Evolutionary conservation across 2,797 vertebrate species (phyloP), one percentile per base, ranked within the genome.

Genomic region (Distichodus sexfasciatus): DNA sequence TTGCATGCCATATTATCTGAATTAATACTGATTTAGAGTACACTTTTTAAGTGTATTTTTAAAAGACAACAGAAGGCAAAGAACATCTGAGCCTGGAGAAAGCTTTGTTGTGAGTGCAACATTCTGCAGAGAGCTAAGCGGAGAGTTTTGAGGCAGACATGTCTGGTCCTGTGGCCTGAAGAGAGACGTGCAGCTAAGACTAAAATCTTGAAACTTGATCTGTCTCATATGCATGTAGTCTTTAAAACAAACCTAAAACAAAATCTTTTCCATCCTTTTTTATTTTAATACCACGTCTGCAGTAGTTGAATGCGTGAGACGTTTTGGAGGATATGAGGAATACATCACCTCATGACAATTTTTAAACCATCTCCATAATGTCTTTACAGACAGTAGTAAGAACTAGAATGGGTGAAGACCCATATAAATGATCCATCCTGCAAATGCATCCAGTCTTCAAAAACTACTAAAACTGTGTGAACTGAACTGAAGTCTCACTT

Each of bases 161-260:
- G 91, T 90, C 89, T 90, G 85, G 83, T 91, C 91, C 88, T 91
- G 90, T 84, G 79, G 81, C 69, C 81, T 86, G 78, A 79, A 81
- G 75, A 68, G 70, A 60, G 63, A 66, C 38, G 54, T 51, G 36
- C 69, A 54, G 85, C 80, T 71, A 73, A 81, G 66, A 79, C 48
- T 76, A 73, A 73, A 31, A 61, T 60, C 28, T 53, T 79, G 74
- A 81, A 86, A 86, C 80, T 62, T 71, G 76, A 83, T 80, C 61
- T 66, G 51, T 72, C 79, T 78, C 84, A 82, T 77, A 76, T 85
- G 80, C 69, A 79, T 81, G 82, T 76, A 82, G 78, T 65, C 36
- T 65, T 70, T 26, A 82, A 79, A 28, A 38, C 55, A 67, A 41
- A 58, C 23, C 14, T 15, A 6, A 8, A 19, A n/a, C n/a, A 7